These are phyloP conservation scores for Strix uralensis DNA, from an alignment of 2,113 vertebrate genomes.

Conservation along the genomic window DNA sequence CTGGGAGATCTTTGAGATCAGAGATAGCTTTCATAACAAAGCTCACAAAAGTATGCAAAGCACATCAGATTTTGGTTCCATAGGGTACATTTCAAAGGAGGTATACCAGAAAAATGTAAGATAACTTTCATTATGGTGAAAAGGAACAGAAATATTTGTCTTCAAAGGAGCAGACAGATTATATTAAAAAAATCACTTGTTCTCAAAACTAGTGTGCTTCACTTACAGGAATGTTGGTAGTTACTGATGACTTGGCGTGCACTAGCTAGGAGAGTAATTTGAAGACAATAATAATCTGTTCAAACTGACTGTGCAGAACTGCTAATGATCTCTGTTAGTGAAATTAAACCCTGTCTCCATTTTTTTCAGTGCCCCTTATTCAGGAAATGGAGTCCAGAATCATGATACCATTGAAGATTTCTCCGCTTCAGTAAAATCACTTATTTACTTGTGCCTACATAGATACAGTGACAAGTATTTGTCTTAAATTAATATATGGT, in stretches of 20 bases:
- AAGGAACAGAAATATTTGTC: neutral
- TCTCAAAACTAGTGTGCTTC: neutral
- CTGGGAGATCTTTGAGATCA: neutral
- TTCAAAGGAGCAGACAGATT: neutral
- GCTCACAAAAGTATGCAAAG: neutral
- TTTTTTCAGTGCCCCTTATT: conserved; percentile 90
- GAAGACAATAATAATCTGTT: neutral
- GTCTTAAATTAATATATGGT: conserved; percentile 69
- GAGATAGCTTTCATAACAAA: neutral
- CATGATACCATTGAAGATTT: conserved; percentile 96
- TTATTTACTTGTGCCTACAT: conserved; percentile 62
- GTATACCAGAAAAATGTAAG: neutral
- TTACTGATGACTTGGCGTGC: neutral
- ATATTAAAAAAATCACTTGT: neutral
- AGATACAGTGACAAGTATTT: conserved; percentile 61
- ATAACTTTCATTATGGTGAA: neutral
- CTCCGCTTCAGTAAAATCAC: conserved; percentile 85
- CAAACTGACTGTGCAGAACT: neutral
- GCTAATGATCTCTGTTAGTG: neutral
- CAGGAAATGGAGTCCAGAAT: conserved; percentile 99
- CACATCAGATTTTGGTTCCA: neutral
- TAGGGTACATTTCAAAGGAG: neutral
- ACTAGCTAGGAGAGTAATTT: neutral
- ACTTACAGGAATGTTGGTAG: neutral
- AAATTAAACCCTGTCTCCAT: neutral